Evolutionary conservation across 2,797 vertebrate genomes (phyloP).

Genomic region (Acanthurus lineatus): DNA sequence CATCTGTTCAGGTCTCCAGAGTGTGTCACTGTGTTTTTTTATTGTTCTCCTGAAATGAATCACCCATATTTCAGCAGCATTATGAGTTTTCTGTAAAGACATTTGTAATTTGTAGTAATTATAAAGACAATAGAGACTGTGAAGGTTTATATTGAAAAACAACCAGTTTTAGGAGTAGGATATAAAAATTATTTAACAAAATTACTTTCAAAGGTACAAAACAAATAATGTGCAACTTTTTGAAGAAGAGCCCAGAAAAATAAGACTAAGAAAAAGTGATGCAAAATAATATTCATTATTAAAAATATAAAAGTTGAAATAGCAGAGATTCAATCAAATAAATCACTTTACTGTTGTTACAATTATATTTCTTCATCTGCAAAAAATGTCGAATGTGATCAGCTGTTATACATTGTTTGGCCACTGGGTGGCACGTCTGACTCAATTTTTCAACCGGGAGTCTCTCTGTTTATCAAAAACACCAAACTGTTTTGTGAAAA

Average conservation of each 20-base stretch:
- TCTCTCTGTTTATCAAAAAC: background rate
- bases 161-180: too few species aligned
- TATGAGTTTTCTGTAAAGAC: too few species aligned
- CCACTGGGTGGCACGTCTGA: constrained; percentile 6
- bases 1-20: background rate
- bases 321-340: background rate
- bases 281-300: background rate
- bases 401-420: background rate
- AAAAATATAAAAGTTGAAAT: background rate
- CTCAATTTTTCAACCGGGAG: too few species aligned
- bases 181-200: too few species aligned
- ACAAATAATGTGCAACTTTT: too few species aligned
- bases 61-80: background rate
- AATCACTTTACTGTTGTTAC: background rate
- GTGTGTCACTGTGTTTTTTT: background rate
- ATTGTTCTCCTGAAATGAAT: background rate
- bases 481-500: too few species aligned
- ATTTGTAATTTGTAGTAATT: too few species aligned
- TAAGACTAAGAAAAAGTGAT: background rate
- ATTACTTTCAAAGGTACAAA: too few species aligned
- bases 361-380: background rate
- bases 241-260: too few species aligned
- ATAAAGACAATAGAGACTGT: too few species aligned
- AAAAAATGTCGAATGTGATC: background rate
- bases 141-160: too few species aligned